These are phyloP conservation scores for Gephyroberyx darwinii DNA, from an alignment of 2,797 vertebrate species.

Conservation along the genomic window DNA sequence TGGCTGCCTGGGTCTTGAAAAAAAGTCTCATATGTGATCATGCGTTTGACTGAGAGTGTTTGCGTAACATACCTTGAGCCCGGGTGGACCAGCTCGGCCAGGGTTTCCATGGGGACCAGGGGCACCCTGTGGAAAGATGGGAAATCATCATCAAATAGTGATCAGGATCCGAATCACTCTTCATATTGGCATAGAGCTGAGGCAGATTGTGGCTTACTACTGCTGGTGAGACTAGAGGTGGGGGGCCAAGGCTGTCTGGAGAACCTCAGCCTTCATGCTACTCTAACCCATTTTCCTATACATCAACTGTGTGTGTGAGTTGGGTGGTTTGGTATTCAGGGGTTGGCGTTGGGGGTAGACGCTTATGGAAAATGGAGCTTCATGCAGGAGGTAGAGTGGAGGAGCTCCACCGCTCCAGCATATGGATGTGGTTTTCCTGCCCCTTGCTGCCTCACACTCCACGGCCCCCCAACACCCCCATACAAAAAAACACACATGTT, in stretches of 20 bases:
- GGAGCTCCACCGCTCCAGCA: constrained; percentile 62
- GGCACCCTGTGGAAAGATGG: constrained; percentile 83
- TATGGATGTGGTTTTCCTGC: constrained; percentile 79
- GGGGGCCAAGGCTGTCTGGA: constrained; percentile 60
- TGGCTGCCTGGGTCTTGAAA: background rate
- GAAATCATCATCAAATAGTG: constrained; percentile 51
- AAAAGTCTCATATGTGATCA: constrained; percentile 22
- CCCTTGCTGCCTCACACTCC: constrained; percentile 54
- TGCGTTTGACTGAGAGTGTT: constrained; percentile 10
- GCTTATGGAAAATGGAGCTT: constrained; percentile 72
- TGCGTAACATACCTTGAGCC: constrained; percentile 86
- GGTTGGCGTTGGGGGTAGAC: constrained; percentile 55
- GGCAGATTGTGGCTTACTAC: constrained; percentile 44
- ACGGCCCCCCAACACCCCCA: constrained; percentile 10
- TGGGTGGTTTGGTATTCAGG: constrained; percentile 62
- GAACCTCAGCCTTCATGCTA: constrained; percentile 56
- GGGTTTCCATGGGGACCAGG: constrained; percentile 94
- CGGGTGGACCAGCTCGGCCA: constrained; percentile 87
- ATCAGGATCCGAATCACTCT: constrained; percentile 55
- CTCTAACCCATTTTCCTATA: constrained; percentile 69
- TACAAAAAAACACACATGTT: constrained; percentile 58
- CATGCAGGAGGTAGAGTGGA: constrained; percentile 41
- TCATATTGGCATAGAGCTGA: constrained; percentile 35
- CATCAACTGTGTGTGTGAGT: constrained; percentile 56
- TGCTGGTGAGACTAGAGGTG: constrained; percentile 38